These are phyloP conservation scores for Listronotus oregonensis DNA, from an alignment of 1,140 invertebrate genomes.

Conservation along the genomic window DNA sequence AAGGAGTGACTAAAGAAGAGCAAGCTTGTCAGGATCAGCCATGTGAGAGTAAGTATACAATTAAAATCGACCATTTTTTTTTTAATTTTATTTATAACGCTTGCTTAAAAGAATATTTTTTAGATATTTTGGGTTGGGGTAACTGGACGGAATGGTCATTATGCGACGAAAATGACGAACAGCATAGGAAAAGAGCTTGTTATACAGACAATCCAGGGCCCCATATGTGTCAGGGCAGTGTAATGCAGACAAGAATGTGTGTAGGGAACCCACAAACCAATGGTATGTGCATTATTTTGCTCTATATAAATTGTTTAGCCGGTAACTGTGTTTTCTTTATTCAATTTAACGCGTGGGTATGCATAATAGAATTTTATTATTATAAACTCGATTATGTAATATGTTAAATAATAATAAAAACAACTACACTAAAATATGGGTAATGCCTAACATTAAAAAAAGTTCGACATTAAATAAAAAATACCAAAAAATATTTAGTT, in stretches of 20 bases:
- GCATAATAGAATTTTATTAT: background rate
- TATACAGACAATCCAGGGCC: conserved; percentile 57
- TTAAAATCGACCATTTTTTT: background rate
- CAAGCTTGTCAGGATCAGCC: conserved; percentile 66
- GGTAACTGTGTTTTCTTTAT: conserved; percentile 5
- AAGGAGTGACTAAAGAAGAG: conserved; percentile 60
- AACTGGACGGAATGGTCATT: conserved; percentile 73
- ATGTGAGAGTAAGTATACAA: conserved; percentile 61
- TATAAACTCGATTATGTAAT: conserved; percentile 4
- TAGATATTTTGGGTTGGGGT: conserved; percentile 64
- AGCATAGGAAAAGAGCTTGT: conserved; percentile 68
- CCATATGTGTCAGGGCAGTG: conserved; percentile 69
- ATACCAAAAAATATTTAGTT: too few relatives aligned
- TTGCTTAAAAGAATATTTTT: conserved; percentile 26
- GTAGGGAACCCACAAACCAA: conserved; percentile 52
- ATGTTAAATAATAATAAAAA: background rate
- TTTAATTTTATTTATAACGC: too few relatives aligned
- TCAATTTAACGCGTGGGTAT: conserved; percentile 4
- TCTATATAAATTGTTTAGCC: conserved; percentile 27
- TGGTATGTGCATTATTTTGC: conserved; percentile 40
- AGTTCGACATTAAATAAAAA: too few relatives aligned
- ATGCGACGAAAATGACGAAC: conserved; percentile 68
- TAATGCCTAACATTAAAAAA: too few relatives aligned
- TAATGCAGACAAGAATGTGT: conserved; percentile 69
- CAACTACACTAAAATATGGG: too few relatives aligned